phyloP scores from a whole-genome alignment of 2,888 invertebrate genomes.

The Lapara coniferarum region DNA sequence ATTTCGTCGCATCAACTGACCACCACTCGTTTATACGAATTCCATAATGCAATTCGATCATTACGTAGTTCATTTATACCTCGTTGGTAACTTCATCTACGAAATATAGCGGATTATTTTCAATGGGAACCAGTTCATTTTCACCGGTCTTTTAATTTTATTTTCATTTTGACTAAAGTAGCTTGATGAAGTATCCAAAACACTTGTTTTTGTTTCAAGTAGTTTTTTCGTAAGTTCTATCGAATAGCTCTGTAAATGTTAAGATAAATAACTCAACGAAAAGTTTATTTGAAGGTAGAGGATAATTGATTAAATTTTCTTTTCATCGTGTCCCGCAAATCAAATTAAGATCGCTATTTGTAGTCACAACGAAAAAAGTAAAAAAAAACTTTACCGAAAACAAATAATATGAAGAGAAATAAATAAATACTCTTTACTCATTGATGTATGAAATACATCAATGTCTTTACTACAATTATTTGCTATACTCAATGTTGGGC shows the following conservation, averaged over 20 bases:
- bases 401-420: neutral
- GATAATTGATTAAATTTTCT: slow-evolving; percentile 44
- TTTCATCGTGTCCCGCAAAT: slow-evolving; percentile 39
- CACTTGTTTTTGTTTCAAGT: neutral
- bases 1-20: slow-evolving; percentile 22
- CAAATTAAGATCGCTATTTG: slow-evolving; percentile 40
- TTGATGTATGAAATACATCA: too few species aligned
- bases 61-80: slow-evolving; percentile 18
- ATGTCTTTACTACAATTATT: neutral
- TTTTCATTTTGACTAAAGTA: neutral
- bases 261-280: slow-evolving; percentile 32
- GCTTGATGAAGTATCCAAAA: neutral
- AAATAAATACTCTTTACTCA: too few species aligned
- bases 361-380: slow-evolving; percentile 27
- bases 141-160: neutral
- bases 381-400: slow-evolving; percentile 27
- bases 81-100: neutral
- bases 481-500: neutral
- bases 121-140: neutral
- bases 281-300: slow-evolving; percentile 35
- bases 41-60: slow-evolving; percentile 11
- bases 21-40: slow-evolving; percentile 18
- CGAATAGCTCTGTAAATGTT: slow-evolving; percentile 11
- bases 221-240: neutral
- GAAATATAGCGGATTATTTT: slow-evolving; percentile 4